A percentile compares a stretch with the other conserved stretches of the same genome.
These are phyloP conservation scores for Lemur catta DNA, from an alignment of 2,797 vertebrate species.

Conservation along the genomic window DNA sequence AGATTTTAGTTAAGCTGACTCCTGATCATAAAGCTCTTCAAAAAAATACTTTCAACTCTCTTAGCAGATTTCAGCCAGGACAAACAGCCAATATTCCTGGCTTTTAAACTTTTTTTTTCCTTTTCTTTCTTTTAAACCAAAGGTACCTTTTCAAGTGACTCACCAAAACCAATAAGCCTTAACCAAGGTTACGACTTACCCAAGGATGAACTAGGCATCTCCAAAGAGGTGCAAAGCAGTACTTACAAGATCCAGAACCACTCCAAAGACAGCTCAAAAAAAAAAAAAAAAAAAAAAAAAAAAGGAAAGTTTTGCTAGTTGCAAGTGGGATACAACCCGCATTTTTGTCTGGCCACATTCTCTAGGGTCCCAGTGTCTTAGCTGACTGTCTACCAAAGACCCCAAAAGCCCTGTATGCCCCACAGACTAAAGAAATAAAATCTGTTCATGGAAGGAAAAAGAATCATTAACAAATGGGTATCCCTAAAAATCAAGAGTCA, in stretches of 20 bases:
- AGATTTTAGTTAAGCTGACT: not conserved
- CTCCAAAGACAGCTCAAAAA: not conserved
- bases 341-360: not conserved
- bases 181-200: not conserved
- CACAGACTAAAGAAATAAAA: too few relatives aligned
- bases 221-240: not conserved
- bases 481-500: too few relatives aligned
- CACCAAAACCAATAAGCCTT: not conserved
- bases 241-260: not conserved
- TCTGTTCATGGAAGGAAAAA: too few relatives aligned
- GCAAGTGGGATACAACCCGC: not conserved
- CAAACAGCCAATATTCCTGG: not conserved
- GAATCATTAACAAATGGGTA: too few relatives aligned
- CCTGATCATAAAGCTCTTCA: not conserved
- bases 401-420: too few relatives aligned
- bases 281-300: not conserved
- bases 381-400: too few relatives aligned
- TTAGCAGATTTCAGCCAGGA: not conserved
- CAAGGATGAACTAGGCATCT: not conserved
- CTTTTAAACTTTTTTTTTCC: not conserved
- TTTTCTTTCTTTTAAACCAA: not conserved
- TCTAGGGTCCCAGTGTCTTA: not conserved
- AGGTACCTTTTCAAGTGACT: not conserved
- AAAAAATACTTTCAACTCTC: not conserved
- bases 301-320: not conserved